A percentile compares a stretch with the other conserved stretches of the same genome.
phyloP scores from a whole-genome alignment of 2,113 vertebrate species.

The Microcebus ravelobensis region DNA sequence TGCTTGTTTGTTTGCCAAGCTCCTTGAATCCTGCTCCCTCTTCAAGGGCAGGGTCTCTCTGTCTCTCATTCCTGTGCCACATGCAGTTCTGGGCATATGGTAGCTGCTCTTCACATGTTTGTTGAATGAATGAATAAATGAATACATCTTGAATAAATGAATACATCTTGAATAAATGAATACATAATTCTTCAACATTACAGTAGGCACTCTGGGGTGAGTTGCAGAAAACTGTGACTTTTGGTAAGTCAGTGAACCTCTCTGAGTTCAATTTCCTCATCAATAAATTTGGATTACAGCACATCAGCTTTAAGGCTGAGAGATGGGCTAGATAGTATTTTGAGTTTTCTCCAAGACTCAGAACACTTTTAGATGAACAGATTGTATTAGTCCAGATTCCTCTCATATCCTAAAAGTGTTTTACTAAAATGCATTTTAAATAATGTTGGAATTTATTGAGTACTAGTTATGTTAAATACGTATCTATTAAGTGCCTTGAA shows the following conservation, averaged over 20 bases:
- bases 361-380: background rate
- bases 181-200: background rate
- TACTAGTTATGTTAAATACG: background rate
- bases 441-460: background rate
- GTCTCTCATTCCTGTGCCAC: background rate
- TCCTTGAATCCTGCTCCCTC: background rate
- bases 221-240: background rate
- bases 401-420: background rate
- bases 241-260: background rate
- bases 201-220: background rate
- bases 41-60: background rate
- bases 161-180: background rate
- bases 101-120: background rate
- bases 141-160: background rate
- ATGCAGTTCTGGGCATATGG: background rate
- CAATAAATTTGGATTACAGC: background rate
- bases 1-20: background rate
- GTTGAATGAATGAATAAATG: conserved; percentile 1
- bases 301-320: background rate
- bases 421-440: conserved; percentile 19
- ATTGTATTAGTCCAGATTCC: background rate
- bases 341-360: background rate
- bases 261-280: background rate
- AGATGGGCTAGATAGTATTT: background rate
- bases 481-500: background rate